These are phyloP conservation scores for Drosophila conformis DNA, from an alignment of 2,888 invertebrate genomes.

Conservation along the genomic window DNA sequence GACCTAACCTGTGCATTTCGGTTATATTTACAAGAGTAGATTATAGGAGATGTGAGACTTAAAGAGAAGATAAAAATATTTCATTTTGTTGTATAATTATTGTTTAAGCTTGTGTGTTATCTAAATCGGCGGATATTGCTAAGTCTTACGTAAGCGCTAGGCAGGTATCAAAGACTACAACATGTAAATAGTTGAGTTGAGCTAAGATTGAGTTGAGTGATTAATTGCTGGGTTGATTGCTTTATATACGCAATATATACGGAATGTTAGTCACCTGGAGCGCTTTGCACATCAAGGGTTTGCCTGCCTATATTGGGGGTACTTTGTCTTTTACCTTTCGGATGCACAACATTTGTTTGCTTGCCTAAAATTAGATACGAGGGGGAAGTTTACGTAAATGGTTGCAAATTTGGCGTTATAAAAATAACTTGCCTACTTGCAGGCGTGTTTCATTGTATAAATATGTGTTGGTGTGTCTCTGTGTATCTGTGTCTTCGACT, in stretches of 20 bases:
- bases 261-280: conserved; percentile 82
- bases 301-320: conserved; percentile 82
- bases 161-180: conserved; percentile 51
- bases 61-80: conserved; percentile 30
- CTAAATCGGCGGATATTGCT: conserved; percentile 27
- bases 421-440: conserved; percentile 50
- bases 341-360: conserved; percentile 83
- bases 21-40: conserved; percentile 38
- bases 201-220: conserved; percentile 19
- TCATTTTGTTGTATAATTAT: conserved; percentile 13
- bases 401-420: conserved; percentile 31
- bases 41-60: conserved; percentile 38
- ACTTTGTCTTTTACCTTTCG: conserved; percentile 83
- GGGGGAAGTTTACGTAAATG: conserved; percentile 39
- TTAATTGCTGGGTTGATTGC: conserved; percentile 42
- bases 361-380: conserved; percentile 81
- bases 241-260: conserved; percentile 62
- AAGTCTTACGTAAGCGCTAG: conserved; percentile 52
- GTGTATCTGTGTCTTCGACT: conserved; percentile 22
- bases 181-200: conserved; percentile 60
- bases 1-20: conserved; percentile 44
- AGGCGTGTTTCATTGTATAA: conserved; percentile 37
- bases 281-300: conserved; percentile 80
- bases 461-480: conserved; percentile 10
- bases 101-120: conserved; percentile 36